These are phyloP conservation scores for Protobothrops flavoviridis DNA, from an alignment of 2,113 vertebrate genomes.

Conservation along the genomic window DNA sequence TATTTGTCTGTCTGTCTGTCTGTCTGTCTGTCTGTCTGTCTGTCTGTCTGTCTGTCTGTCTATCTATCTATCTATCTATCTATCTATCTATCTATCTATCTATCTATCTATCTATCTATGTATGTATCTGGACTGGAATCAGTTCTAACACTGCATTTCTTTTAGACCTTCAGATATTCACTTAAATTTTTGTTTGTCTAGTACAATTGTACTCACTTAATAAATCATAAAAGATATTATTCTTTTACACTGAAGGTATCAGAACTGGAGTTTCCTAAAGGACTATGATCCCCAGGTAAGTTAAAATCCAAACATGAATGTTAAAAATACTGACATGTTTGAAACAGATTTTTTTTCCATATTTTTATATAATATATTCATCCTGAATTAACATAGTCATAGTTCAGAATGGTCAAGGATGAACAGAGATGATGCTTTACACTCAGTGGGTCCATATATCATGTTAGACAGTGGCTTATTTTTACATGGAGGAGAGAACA, in stretches of 20 bases:
- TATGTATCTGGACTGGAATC: neutral
- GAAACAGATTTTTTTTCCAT: neutral
- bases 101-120: no score
- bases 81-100: no score
- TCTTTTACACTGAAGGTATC: constrained; percentile 71
- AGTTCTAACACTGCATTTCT: neutral
- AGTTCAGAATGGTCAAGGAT: neutral
- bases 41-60: no score
- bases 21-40: no score
- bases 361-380: constrained; percentile 2
- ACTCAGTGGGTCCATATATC: neutral
- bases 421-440: neutral
- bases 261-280: constrained; percentile 83
- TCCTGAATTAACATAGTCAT: neutral
- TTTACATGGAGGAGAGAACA: neutral
- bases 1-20: no score
- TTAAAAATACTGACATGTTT: neutral
- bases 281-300: constrained; percentile 79
- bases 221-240: neutral
- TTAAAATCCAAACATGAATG: neutral
- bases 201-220: neutral
- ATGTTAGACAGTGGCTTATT: neutral
- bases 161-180: neutral
- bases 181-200: neutral
- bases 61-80: no score